phyloP scores from a whole-genome alignment of 2,888 invertebrate genomes.

The Caenorhabditis doughertyi region DNA sequence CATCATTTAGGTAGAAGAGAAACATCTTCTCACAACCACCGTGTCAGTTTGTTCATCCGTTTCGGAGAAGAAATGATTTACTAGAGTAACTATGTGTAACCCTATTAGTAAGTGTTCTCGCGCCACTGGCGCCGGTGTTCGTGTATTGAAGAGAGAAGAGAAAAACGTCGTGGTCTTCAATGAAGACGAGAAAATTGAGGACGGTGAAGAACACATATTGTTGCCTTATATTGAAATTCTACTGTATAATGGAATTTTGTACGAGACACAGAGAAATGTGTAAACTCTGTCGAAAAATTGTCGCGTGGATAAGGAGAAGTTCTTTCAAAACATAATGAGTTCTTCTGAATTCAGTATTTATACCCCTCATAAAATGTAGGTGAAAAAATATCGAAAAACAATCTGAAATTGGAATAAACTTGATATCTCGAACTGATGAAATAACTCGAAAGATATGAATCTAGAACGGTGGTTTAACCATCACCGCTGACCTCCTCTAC shows the following conservation, averaged over 20 bases:
- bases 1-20: slow-evolving; percentile 20
- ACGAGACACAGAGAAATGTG: slow-evolving; percentile 47
- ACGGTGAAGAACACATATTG: slow-evolving; percentile 56
- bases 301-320: slow-evolving; percentile 43
- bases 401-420: slow-evolving; percentile 33
- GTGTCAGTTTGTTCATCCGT: slow-evolving; percentile 40
- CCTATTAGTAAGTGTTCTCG: slow-evolving; percentile 60
- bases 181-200: slow-evolving; percentile 56
- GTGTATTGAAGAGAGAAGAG: background rate
- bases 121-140: slow-evolving; percentile 48
- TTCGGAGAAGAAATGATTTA: slow-evolving; percentile 49
- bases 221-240: slow-evolving; percentile 26
- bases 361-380: slow-evolving; percentile 20
- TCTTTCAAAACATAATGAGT: slow-evolving; percentile 2
- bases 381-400: slow-evolving; percentile 51
- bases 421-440: slow-evolving; percentile 39
- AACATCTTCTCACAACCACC: slow-evolving; percentile 14
- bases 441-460: slow-evolving; percentile 28
- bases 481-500: slow-evolving; percentile 52
- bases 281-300: slow-evolving; percentile 64
- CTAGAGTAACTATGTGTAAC: slow-evolving; percentile 57
- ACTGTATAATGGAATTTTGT: slow-evolving; percentile 13
- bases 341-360: slow-evolving; percentile 15
- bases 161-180: slow-evolving; percentile 22
- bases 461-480: slow-evolving; percentile 39